phyloP scores from a whole-genome alignment of 2,888 invertebrate species.

The Malthinus seriepunctatus region DNA sequence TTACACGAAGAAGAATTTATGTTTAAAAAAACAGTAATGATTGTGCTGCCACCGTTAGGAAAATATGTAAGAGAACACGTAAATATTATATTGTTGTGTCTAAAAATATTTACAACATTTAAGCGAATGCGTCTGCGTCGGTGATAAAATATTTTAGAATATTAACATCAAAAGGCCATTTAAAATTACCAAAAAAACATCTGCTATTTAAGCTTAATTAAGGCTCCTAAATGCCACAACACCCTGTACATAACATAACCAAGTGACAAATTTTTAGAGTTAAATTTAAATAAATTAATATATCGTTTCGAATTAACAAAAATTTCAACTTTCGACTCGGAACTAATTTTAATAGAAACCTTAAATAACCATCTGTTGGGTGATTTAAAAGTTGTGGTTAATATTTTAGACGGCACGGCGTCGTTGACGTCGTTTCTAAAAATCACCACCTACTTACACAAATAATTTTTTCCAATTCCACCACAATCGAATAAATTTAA shows the following conservation, averaged over 20 bases:
- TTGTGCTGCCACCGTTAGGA: constrained; percentile 64
- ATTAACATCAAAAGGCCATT: constrained; percentile 10
- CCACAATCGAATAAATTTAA: no score
- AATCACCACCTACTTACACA: not conserved
- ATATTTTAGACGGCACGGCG: constrained; percentile 32
- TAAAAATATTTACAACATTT: constrained; percentile 52
- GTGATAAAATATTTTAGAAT: constrained; percentile 38
- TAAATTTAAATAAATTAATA: no score
- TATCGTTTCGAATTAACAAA: no score
- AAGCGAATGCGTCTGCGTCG: constrained; percentile 48
- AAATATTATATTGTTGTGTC: constrained; percentile 51
- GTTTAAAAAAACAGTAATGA: constrained; percentile 50
- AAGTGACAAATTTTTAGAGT: no score
- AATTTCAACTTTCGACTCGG: no score
- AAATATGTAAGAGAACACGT: constrained; percentile 57
- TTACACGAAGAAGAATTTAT: constrained; percentile 25
- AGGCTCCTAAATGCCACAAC: no score
- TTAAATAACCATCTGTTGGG: constrained; percentile 6
- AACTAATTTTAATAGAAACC: no score
- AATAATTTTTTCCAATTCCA: not conserved
- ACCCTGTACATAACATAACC: no score
- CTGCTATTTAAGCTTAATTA: no score
- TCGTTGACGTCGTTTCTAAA: constrained; percentile 25
- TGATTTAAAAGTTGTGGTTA: not conserved
- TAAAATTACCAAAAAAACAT: not conserved